Evolutionary conservation across 1,140 invertebrate genomes (phyloP).

Genomic region (Procambarus virginalis): DNA sequence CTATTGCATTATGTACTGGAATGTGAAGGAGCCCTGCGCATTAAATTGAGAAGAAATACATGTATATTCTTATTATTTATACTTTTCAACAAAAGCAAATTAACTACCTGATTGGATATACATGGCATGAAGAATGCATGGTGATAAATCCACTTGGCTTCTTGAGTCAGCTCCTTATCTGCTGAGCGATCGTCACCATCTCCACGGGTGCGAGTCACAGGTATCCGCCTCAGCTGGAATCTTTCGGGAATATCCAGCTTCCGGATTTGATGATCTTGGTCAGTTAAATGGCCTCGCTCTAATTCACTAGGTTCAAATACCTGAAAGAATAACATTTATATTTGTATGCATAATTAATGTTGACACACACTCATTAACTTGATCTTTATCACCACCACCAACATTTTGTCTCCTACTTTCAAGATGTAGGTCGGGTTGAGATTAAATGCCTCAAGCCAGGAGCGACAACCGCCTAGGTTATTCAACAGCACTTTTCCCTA

Average conservation of each 20-base stretch:
- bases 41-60: no score
- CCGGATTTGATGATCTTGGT: slow-evolving; percentile 79
- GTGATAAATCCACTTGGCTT: slow-evolving; percentile 98
- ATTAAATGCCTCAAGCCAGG: no score
- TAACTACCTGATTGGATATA: slow-evolving; percentile 78
- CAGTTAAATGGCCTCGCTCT: slow-evolving; percentile 86
- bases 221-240: slow-evolving; percentile 92
- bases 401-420: no score
- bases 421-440: no score
- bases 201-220: slow-evolving; percentile 84
- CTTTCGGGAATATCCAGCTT: slow-evolving; percentile 92
- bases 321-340: slow-evolving; percentile 73
- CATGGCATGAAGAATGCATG: slow-evolving; percentile 91
- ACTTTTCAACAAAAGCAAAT: no score
- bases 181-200: slow-evolving; percentile 79
- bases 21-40: no score
- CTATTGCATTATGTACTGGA: no score
- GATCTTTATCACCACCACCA: no score
- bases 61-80: no score
- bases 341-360: neutral
- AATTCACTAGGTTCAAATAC: slow-evolving; percentile 98
- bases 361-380: no score
- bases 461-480: no score
- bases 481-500: no score
- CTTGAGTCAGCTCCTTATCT: slow-evolving; percentile 87